Evolutionary conservation across 1,140 invertebrate species (phyloP), one percentile per base, ranked within the genome.

Genomic region (Fopius arisanus): DNA sequence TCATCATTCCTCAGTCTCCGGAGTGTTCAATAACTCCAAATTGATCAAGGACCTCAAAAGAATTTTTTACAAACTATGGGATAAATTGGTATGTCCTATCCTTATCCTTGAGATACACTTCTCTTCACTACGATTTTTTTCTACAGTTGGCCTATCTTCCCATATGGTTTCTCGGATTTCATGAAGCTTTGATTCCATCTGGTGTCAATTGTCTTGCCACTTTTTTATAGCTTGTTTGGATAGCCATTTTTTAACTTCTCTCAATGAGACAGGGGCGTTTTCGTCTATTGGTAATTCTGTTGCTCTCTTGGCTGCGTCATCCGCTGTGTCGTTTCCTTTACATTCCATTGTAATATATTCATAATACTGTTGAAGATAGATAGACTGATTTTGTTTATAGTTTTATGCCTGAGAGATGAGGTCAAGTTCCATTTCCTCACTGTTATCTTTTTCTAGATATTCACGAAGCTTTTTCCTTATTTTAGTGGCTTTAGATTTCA

Each of bases 291-390:
- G 23, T 9, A 9, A 10, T 69, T 29, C 23, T 14, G 14, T 69
- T 4, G 40, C 29, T 33, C 14, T 7, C 31, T 63, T 71, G 16
- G 59, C 33, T 37, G 21, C 51, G 59, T 62, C 14, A 28, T 72
- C 71, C 2, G 62, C 71, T 26, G 2, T 48, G 48, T 72, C 71
- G 40, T 72, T 72, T 5, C 71, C 71, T 9, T n/a, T 21, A 72
- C 67, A 4, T 26, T 40, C 16, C 29, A 21, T 14, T 72, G 71
- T 29, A 40, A n/a, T n/a, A n/a, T n/a, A n/a, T n/a, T n/a, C n/a
- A n/a, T n/a, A n/a, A n/a, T n/a, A n/a, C n/a, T n/a, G n/a, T n/a
- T n/a, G n/a, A n/a, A n/a, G n/a, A n/a, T n/a, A n/a, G n/a, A n/a
- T n/a, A n/a, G n/a, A n/a, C n/a, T n/a, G n/a, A n/a, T n/a, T n/a